Base-by-base conservation (phyloP, 2,797 vertebrate species). In the Lemur catta region DNA sequence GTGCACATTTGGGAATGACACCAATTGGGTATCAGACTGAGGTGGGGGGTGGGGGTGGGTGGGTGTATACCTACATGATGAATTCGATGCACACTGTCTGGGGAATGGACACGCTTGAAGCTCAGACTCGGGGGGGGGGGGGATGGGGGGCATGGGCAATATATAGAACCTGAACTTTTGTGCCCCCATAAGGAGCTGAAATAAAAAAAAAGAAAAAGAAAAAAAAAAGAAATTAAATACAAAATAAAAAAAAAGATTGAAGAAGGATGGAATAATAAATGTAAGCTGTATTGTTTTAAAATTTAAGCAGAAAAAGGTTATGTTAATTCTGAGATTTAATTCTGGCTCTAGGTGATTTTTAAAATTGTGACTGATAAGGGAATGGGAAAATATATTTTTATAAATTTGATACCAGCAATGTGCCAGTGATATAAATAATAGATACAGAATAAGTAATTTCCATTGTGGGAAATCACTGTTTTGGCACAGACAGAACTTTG, bases 251-350 rank as follows among this genome's bases (percentile, higher is more conserved):
- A 43, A 43, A 59, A 79, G 71, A 72, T 67, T 55, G 35, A 94
- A 84, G n/a, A 67, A 30, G 71, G 18, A 50, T 88, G 55, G 46
- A 78, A 92, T 78, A 94, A 30, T 85, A 95, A 91, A 69, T 76
- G 26, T 91, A 88, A 97, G 35, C 22, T 71, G 10, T 69, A 50
- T 12, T 43, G 10, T 52, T 93, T 92, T 80, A 78, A 84, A 95
- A 90, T 69, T 79, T 79, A 92, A 78, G 35, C 55, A 89, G 69
- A 89, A 91, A 95, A 78, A 35, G 20, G 35, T 84, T 93, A 57
- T 72, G 15, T 38, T 80, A 92, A 61, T 74, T 95, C 63, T 87
- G 81, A 82, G 30, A 35, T 81, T 38, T 75, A 85, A 74, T 88
- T 94, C 41, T 95, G 79, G 17, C 18, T 84, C 13, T 79, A 81